Percentiles rank a stretch among this genome's conserved stretches.
Conservation (phyloP, 2,888 invertebrate species). For the Aleiodes alternator region DNA sequence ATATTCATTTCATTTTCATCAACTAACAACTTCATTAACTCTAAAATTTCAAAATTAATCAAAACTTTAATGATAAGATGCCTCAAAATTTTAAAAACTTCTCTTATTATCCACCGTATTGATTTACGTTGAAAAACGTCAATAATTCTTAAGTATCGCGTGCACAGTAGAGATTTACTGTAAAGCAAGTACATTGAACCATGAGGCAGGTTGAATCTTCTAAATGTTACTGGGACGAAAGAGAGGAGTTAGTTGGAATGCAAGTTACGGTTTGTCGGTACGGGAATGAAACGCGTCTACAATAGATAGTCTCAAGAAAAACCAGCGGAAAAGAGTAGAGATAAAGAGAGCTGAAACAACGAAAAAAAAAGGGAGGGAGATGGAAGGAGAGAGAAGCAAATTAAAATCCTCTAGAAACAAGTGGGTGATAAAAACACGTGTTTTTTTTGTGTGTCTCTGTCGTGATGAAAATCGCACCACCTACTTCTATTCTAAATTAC, state of each 20-base stretch:
- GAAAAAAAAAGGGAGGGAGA: too few species aligned
- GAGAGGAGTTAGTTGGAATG: conserved; percentile 32
- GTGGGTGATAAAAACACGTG: conserved; percentile 22
- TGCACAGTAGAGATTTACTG: conserved; percentile 43
- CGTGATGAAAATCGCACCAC: conserved; percentile 9
- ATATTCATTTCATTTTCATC: too few species aligned
- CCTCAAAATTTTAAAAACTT: conserved; percentile 23
- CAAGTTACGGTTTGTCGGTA: conserved; percentile 28
- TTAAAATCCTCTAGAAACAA: conserved; percentile 28
- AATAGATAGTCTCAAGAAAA: conserved; percentile 39
- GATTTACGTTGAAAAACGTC: conserved; percentile 23
- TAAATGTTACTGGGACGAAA: conserved; percentile 54
- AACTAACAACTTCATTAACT: too few species aligned
- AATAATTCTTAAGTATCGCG: conserved; percentile 42
- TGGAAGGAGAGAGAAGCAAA: neutral
- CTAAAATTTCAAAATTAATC: neutral
- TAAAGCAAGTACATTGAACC: conserved; percentile 41
- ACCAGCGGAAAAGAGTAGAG: conserved; percentile 29
- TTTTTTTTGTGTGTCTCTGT: neutral
- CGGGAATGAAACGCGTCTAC: conserved; percentile 27
- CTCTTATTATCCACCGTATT: neutral
- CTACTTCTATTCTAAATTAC: conserved; percentile 15
- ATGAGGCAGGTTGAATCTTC: conserved; percentile 29
- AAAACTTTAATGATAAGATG: conserved; percentile 7
- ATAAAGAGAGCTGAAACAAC: neutral